A percentile compares a stretch with the other conserved stretches of the same genome.
phyloP scores from a whole-genome alignment of 2,888 invertebrate species.

The Ormia ochracea region DNA sequence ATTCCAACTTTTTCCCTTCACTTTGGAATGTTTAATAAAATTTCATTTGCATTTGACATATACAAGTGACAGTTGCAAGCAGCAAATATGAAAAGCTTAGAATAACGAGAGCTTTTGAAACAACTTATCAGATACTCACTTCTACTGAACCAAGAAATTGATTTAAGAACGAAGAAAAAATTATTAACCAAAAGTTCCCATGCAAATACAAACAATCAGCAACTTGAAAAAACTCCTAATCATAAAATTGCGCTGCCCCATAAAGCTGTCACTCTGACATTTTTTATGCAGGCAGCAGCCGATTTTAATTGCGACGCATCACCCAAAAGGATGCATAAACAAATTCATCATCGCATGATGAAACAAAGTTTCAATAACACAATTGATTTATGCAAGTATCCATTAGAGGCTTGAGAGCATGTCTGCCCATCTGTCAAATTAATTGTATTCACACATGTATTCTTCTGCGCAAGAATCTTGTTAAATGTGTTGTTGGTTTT shows the following conservation, averaged over 20 bases:
- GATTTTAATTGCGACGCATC: not conserved
- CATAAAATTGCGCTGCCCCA: constrained; percentile 42
- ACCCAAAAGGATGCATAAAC: constrained; percentile 9
- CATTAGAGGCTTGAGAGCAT: too few relatives aligned
- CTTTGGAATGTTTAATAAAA: too few relatives aligned
- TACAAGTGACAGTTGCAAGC: too few relatives aligned
- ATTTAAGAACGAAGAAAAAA: not conserved
- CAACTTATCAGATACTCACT: too few relatives aligned
- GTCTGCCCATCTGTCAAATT: not conserved
- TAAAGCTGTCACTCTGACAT: constrained; percentile 12
- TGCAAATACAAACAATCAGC: not conserved
- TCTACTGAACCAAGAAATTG: too few relatives aligned
- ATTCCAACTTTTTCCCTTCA: too few relatives aligned
- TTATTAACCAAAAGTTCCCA: constrained; percentile 3
- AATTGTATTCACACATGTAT: not conserved
- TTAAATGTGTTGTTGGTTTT: not conserved
- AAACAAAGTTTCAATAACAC: constrained; percentile 25
- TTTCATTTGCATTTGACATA: too few relatives aligned
- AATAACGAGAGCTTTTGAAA: too few relatives aligned
- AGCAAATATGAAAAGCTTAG: too few relatives aligned
- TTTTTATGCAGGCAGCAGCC: constrained; percentile 12
- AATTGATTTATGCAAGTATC: not conserved
- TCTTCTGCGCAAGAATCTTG: not conserved
- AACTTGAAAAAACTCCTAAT: constrained; percentile 17
- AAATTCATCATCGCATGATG: constrained; percentile 22